phyloP scores from a whole-genome alignment of 2,888 invertebrate genomes.

The Drosophila planitibia region DNA sequence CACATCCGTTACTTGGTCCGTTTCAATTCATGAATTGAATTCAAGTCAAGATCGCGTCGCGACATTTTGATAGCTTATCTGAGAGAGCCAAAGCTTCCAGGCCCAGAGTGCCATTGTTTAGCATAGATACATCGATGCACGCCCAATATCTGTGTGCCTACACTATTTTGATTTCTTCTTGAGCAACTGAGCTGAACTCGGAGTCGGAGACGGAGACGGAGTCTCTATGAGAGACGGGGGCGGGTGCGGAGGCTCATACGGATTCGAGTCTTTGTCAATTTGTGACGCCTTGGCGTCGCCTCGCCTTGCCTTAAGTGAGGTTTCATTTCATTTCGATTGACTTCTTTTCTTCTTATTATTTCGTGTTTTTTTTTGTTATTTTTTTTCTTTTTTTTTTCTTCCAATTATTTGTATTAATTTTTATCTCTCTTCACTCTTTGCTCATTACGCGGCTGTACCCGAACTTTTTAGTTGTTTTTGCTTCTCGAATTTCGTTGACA shows the following conservation, averaged over 20 bases:
- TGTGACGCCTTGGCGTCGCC: slow-evolving; percentile 69
- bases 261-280: slow-evolving; percentile 62
- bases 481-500: slow-evolving; percentile 80
- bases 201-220: neutral
- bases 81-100: slow-evolving; percentile 29
- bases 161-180: slow-evolving; percentile 22
- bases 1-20: slow-evolving; percentile 70
- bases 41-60: slow-evolving; percentile 76
- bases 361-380: slow-evolving; percentile 10
- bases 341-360: slow-evolving; percentile 24
- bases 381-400: slow-evolving; percentile 13
- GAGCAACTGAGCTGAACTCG: neutral
- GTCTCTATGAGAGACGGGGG: neutral
- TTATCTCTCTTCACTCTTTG: slow-evolving; percentile 75
- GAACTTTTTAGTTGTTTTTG: slow-evolving; percentile 60
- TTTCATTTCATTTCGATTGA: slow-evolving; percentile 69
- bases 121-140: slow-evolving; percentile 60
- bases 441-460: slow-evolving; percentile 64
- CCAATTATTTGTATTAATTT: slow-evolving; percentile 69
- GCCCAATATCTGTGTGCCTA: slow-evolving; percentile 56
- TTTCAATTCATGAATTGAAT: slow-evolving; percentile 62
- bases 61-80: slow-evolving; percentile 76
- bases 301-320: slow-evolving; percentile 75
- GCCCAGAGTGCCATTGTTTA: slow-evolving; percentile 54
- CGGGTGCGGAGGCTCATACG: neutral